Percentiles rank a stretch among this genome's conserved stretches.
These are phyloP conservation scores for Boloria selene DNA, from an alignment of 2,888 invertebrate species.

Conservation along the genomic window DNA sequence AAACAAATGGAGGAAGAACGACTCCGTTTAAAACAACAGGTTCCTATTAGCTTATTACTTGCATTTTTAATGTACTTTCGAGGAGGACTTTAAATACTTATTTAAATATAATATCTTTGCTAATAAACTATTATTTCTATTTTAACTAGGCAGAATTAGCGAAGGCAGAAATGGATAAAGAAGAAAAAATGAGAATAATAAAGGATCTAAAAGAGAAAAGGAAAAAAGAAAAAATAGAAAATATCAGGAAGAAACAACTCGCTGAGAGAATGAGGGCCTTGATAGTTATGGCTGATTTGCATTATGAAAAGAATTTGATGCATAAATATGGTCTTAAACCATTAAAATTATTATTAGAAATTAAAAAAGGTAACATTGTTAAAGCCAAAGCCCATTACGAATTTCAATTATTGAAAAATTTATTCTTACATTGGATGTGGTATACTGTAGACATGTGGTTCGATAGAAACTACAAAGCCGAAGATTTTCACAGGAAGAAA, in stretches of 20 bases:
- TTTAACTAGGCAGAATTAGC: slow-evolving; percentile 65
- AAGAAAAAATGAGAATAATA: slow-evolving; percentile 82
- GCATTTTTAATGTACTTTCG: too few relatives aligned
- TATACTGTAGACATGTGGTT: slow-evolving; percentile 74
- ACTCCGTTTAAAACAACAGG: slow-evolving; percentile 73
- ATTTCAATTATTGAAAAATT: slow-evolving; percentile 72
- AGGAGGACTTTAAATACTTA: too few relatives aligned
- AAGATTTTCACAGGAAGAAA: slow-evolving; percentile 77
- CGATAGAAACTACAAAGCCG: slow-evolving; percentile 81
- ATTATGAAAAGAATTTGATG: slow-evolving; percentile 70
- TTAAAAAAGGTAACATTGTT: slow-evolving; percentile 64
- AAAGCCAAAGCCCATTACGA: slow-evolving; percentile 75
- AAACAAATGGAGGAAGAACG: slow-evolving; percentile 77
- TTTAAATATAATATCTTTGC: background rate
- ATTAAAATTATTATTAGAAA: slow-evolving; percentile 58
- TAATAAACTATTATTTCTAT: background rate
- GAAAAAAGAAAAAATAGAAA: slow-evolving; percentile 83
- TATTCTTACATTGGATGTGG: slow-evolving; percentile 79
- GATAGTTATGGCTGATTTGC: slow-evolving; percentile 77
- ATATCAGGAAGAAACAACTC: slow-evolving; percentile 82
- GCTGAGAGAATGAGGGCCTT: slow-evolving; percentile 70
- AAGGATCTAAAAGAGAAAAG: slow-evolving; percentile 84
- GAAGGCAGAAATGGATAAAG: slow-evolving; percentile 82
- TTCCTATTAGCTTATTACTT: slow-evolving; percentile 37
- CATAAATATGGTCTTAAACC: slow-evolving; percentile 67